These are phyloP conservation scores for Geotrypetes seraphini DNA, from an alignment of 2,797 vertebrate genomes.

Conservation along the genomic window DNA sequence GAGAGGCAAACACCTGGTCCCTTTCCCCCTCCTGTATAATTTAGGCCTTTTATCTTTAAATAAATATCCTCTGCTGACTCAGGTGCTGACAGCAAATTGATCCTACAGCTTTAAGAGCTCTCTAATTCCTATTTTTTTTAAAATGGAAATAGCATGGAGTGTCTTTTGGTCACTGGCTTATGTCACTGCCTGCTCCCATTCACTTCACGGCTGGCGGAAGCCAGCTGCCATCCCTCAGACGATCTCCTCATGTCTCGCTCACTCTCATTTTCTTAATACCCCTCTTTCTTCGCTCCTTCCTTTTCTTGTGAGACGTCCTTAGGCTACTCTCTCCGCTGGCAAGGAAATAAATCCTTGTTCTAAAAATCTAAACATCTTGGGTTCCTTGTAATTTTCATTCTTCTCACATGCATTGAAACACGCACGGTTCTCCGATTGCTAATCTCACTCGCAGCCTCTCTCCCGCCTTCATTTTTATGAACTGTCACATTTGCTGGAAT, in stretches of 20 bases:
- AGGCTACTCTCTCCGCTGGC: fast-evolving
- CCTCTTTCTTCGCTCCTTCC: neutral
- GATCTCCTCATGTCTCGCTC: conserved; percentile 26
- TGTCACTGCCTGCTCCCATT: too few relatives aligned
- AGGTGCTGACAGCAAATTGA: too few relatives aligned
- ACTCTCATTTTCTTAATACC: neutral
- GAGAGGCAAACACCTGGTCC: too few relatives aligned
- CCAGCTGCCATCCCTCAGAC: too few relatives aligned
- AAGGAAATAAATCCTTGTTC: neutral
- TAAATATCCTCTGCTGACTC: too few relatives aligned
- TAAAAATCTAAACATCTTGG: neutral
- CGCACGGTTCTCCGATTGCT: neutral
- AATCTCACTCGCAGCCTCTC: neutral
- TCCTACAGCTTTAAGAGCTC: too few relatives aligned
- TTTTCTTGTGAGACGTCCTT: fast-evolving
- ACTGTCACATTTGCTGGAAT: neutral
- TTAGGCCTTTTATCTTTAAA: too few relatives aligned
- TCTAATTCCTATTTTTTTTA: too few relatives aligned
- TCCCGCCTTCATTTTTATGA: neutral
- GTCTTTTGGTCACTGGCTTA: too few relatives aligned
- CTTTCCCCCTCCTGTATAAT: too few relatives aligned
- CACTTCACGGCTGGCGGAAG: too few relatives aligned
- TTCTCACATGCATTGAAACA: conserved; percentile 12
- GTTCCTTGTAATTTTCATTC: neutral
- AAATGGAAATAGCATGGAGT: too few relatives aligned